Base-by-base conservation (phyloP, 2,797 vertebrate species). In the Lagodon rhomboides region DNA sequence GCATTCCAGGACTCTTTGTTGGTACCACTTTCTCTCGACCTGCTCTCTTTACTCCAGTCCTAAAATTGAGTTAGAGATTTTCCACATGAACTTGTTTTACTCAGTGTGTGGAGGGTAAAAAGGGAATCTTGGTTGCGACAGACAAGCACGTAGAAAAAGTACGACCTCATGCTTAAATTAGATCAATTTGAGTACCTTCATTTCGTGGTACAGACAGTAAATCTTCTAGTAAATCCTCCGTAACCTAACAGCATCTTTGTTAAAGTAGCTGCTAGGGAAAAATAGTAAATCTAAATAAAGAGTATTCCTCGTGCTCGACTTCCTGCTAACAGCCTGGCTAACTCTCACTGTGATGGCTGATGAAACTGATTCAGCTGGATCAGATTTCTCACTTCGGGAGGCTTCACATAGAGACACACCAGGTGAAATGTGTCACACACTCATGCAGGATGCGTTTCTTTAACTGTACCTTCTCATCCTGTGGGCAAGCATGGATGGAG, bases 401-500 rank as follows among this genome's bases (percentile, higher is more conserved):
- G 59, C 53, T 80, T 70, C 17, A 71, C 43, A 71, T 27, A 63
- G 60, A 12, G 23, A 64, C 44, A 62, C 46, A 71, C 15, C 0
- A 9, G 23, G 18, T 5, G 38, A 44, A 56, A 67, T 25, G 44
- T 53, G 79, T 25, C 3, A 81, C 62, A 68, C 5, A 81, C 38
- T 72, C 55, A 74, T 88, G 80, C 79, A 77, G 58, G 87, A 80
- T 22, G 67, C 59, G 63, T 71, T 78, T 68, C 25, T 59, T 75
- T 6, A 87, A 94, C 81, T 91, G 94, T 99, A 99, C 98, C 98
- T 99, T 99, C 93, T 99, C 97, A 96, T 99, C 98, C 98, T 99
- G 95, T 91, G 82, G 90, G 94, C 93, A 89, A 87, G 95, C 93
- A 92, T 93, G 89, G 89, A 91, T 92, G 90, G 80, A 90, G 85